These are phyloP conservation scores for Beroe ovata DNA, from an alignment of 37 sponge, comb jelly and placozoan genomes.

Conservation along the genomic window DNA sequence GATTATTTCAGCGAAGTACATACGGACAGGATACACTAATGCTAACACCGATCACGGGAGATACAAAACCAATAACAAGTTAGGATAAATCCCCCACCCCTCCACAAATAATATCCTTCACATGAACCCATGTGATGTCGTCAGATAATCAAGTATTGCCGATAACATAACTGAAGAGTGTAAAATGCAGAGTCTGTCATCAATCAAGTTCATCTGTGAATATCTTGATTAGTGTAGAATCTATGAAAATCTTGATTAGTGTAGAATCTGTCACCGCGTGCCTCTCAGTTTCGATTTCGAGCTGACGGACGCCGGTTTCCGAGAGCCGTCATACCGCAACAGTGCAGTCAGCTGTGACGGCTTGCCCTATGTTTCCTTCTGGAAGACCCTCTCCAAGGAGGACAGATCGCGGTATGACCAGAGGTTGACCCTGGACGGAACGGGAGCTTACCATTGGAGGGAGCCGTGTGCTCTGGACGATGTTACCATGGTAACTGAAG, in stretches of 20 bases:
- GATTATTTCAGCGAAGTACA: slow-evolving; percentile 38
- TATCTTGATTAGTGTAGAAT: no score
- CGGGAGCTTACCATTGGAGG: slow-evolving; percentile 54
- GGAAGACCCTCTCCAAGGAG: slow-evolving; percentile 49
- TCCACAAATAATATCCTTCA: no score
- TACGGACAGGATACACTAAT: neutral
- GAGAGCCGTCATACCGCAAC: neutral
- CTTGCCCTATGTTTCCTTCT: slow-evolving; percentile 5
- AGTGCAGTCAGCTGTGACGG: neutral
- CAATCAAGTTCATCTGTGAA: no score
- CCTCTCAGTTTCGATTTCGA: neutral
- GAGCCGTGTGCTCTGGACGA: slow-evolving; percentile 56
- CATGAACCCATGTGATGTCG: no score
- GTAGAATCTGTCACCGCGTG: no score
- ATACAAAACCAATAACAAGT: neutral
- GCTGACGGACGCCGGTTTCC: slow-evolving; percentile 26
- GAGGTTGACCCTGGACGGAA: slow-evolving; percentile 53
- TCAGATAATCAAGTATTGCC: no score
- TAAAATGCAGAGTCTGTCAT: no score
- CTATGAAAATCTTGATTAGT: no score
- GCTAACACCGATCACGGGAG: neutral
- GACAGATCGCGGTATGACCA: slow-evolving; percentile 18
- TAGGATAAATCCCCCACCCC: no score
- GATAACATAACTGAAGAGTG: no score
- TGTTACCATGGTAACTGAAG: slow-evolving; percentile 66